These are phyloP conservation scores for Bombus cullumanus DNA, from an alignment of 1,140 invertebrate species.

Conservation along the genomic window DNA sequence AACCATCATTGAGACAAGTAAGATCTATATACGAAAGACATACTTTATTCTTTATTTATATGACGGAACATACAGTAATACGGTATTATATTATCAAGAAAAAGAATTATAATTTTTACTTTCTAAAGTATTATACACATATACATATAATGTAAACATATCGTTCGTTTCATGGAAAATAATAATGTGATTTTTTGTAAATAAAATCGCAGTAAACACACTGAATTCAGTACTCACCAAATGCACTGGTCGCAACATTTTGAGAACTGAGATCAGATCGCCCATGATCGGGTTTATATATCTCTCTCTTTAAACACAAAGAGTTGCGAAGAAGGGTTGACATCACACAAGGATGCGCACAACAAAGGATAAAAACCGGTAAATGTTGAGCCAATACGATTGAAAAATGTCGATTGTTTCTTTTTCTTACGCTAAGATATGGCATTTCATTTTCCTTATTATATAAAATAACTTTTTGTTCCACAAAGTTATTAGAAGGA, in stretches of 20 bases:
- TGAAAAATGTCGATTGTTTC: background rate
- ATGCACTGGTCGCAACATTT: conserved; percentile 17
- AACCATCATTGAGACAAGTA: conserved; percentile 18
- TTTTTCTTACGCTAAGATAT: background rate
- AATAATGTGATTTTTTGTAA: background rate
- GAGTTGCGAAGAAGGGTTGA: background rate
- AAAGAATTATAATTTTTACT: background rate
- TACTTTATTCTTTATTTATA: too few relatives aligned
- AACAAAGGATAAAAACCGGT: background rate
- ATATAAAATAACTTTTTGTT: background rate
- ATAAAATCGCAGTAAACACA: background rate
- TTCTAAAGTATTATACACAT: too few relatives aligned
- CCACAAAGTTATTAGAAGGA: background rate
- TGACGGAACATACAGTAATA: background rate
- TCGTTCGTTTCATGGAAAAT: background rate
- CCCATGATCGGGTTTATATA: conserved; percentile 24
- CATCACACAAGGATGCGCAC: too few relatives aligned
- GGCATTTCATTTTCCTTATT: background rate
- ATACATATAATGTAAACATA: background rate
- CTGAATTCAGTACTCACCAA: conserved; percentile 24
- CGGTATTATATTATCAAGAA: background rate
- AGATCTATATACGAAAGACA: background rate
- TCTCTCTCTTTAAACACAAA: background rate
- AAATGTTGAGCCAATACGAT: background rate
- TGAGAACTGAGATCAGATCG: conserved; percentile 24